Conservation (phyloP, 2,113 vertebrate genomes). For the Oryzias woworae region DNA sequence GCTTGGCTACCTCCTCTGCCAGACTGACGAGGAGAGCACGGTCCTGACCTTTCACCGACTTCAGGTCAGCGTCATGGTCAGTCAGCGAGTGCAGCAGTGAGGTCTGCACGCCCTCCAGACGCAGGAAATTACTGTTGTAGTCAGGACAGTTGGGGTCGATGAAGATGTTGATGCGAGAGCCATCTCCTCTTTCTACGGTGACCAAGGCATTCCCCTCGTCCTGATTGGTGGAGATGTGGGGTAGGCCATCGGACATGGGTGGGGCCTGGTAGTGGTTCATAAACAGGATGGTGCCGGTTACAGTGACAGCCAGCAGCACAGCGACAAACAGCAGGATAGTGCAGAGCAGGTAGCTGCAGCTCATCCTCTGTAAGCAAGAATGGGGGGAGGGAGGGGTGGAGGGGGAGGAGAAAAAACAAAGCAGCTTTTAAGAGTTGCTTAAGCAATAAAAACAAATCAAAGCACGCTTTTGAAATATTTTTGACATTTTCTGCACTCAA, state of each 20-base stretch:
- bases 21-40: constrained; percentile 85
- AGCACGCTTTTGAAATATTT: too few relatives aligned
- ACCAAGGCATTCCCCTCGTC: constrained; percentile 92
- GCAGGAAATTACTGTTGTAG: constrained; percentile 82
- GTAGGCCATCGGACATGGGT: constrained; percentile 82
- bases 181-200: constrained; percentile 90
- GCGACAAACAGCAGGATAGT: constrained; percentile 91
- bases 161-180: constrained; percentile 95
- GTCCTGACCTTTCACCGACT: constrained; percentile 84
- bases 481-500: too few relatives aligned
- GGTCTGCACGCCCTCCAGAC: constrained; percentile 88
- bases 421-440: not conserved
- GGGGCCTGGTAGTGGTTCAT: constrained; percentile 90
- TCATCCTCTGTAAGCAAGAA: constrained; percentile 80
- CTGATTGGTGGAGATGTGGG: constrained; percentile 90
- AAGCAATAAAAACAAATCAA: not conserved
- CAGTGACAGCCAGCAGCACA: constrained; percentile 87
- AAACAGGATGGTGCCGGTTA: constrained; percentile 91
- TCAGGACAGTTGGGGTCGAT: constrained; percentile 98
- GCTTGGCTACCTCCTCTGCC: constrained; percentile 89
- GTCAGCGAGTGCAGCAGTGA: constrained; percentile 85
- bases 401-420: constrained; percentile 6
- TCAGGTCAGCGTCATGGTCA: constrained; percentile 82
- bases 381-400: not conserved
- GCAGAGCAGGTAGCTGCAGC: constrained; percentile 90